Percentiles rank a stretch among this genome's conserved stretches.
phyloP scores from a whole-genome alignment of 1,140 invertebrate species.

The Venturia canescens region DNA sequence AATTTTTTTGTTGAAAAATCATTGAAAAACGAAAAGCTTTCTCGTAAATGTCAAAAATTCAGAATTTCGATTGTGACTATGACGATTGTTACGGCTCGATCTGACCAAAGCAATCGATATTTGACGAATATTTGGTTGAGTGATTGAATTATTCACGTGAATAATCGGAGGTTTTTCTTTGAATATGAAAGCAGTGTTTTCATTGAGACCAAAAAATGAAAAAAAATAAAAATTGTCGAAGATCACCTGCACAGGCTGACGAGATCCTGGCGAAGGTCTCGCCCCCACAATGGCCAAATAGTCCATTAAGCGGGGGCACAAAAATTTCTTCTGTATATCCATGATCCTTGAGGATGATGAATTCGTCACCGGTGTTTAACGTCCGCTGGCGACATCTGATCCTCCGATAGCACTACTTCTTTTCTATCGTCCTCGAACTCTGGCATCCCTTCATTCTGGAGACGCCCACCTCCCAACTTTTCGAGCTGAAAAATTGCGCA shows the following conservation, averaged over 20 bases:
- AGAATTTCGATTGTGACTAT: too few relatives aligned
- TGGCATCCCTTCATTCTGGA: slow-evolving; percentile 10
- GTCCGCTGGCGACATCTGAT: slow-evolving; percentile 39
- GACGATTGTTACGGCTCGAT: too few relatives aligned
- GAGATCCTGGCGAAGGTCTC: slow-evolving; percentile 83
- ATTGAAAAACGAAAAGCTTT: too few relatives aligned
- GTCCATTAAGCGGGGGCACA: slow-evolving; percentile 92
- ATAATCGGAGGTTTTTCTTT: too few relatives aligned
- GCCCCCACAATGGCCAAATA: slow-evolving; percentile 98
- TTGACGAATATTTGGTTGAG: not conserved
- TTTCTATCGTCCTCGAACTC: slow-evolving; percentile 3
- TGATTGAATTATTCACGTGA: not conserved
- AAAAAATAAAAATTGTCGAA: not conserved
- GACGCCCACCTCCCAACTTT: not conserved
- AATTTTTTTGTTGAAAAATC: too few relatives aligned
- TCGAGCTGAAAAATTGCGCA: not conserved
- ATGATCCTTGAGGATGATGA: slow-evolving; percentile 56
- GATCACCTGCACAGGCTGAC: slow-evolving; percentile 85
- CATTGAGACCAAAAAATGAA: not conserved
- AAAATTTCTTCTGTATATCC: slow-evolving; percentile 87
- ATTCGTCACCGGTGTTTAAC: slow-evolving; percentile 40
- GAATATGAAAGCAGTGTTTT: too few relatives aligned
- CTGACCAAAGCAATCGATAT: too few relatives aligned
- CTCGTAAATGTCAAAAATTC: too few relatives aligned
- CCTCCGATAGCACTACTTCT: not conserved